These are phyloP conservation scores for Sinhomidia bicolor DNA, from an alignment of 2,888 invertebrate species.

Conservation along the genomic window DNA sequence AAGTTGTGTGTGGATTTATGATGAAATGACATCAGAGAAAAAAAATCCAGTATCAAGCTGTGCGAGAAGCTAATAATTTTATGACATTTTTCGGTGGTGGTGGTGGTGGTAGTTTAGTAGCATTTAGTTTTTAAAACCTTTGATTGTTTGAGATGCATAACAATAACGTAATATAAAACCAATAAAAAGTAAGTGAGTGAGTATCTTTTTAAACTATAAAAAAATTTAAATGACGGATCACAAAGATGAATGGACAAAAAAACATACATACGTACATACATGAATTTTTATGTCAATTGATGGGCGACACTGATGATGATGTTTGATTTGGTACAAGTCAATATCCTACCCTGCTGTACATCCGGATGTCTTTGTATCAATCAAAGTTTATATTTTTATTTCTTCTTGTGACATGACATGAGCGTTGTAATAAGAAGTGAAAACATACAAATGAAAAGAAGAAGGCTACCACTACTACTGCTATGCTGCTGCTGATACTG, in stretches of 20 bases:
- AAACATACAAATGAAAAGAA: conserved; percentile 42
- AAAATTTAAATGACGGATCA: neutral
- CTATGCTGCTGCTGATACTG: neutral
- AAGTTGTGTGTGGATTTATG: neutral
- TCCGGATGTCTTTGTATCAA: conserved; percentile 47
- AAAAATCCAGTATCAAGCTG: conserved; percentile 27
- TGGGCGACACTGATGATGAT: neutral
- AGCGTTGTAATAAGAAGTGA: conserved; percentile 37
- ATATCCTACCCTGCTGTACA: conserved; percentile 26
- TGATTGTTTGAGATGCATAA: conserved; percentile 31
- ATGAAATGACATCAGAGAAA: neutral
- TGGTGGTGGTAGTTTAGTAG: neutral
- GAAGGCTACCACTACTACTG: conserved; percentile 22
- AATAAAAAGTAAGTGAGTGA: neutral
- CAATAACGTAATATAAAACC: conserved; percentile 26
- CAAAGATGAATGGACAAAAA: neutral
- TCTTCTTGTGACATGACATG: conserved; percentile 45
- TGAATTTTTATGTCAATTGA: neutral
- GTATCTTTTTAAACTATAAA: neutral
- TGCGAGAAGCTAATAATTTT: neutral
- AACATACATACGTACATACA: neutral
- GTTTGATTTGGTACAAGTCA: conserved; percentile 24
- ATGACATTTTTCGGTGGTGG: conserved; percentile 10
- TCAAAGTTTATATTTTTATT: conserved; percentile 42
- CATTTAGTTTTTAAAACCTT: neutral